A percentile compares a stretch with the other conserved stretches of the same genome.
These are phyloP conservation scores for Chelon auratus DNA, from an alignment of 2,797 vertebrate species.

Conservation along the genomic window DNA sequence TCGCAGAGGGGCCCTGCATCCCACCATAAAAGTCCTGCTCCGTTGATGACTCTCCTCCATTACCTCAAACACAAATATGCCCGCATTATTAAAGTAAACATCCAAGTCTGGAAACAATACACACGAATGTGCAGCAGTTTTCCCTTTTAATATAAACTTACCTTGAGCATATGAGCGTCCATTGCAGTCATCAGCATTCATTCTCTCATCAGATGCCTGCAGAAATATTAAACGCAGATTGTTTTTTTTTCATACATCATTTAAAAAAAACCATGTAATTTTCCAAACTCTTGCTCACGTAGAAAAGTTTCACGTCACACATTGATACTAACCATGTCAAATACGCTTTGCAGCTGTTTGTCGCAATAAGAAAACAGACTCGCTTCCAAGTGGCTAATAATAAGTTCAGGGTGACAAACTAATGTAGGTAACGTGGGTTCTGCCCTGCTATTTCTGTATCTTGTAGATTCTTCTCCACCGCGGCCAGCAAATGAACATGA, in stretches of 20 bases:
- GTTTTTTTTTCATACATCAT: too few relatives aligned
- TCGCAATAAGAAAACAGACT: constrained; percentile 17
- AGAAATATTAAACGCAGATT: constrained; percentile 37
- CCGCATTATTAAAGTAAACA: constrained; percentile 46
- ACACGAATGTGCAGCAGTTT: constrained; percentile 31
- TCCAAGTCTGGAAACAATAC: constrained; percentile 23
- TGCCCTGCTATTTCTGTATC: constrained; percentile 26
- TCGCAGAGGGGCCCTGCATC: constrained; percentile 87
- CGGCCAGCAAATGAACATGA: constrained; percentile 41
- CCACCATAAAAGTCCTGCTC: constrained; percentile 92
- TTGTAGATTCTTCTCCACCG: constrained; percentile 27
- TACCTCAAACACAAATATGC: constrained; percentile 84
- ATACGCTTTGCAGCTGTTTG: constrained; percentile 31
- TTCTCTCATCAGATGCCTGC: constrained; percentile 88
- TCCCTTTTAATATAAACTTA: constrained; percentile 61
- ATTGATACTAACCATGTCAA: constrained; percentile 22
- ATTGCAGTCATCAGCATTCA: constrained; percentile 96
- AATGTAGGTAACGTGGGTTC: constrained; percentile 13
- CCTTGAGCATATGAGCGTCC: constrained; percentile 92
- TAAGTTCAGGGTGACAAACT: constrained; percentile 22
- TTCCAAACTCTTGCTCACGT: neutral
- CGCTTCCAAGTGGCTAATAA: constrained; percentile 13
- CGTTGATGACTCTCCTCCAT: constrained; percentile 91
- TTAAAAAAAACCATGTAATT: neutral
- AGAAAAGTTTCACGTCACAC: neutral